Conservation (phyloP, 2,797 vertebrate species). For the Lagodon rhomboides region DNA sequence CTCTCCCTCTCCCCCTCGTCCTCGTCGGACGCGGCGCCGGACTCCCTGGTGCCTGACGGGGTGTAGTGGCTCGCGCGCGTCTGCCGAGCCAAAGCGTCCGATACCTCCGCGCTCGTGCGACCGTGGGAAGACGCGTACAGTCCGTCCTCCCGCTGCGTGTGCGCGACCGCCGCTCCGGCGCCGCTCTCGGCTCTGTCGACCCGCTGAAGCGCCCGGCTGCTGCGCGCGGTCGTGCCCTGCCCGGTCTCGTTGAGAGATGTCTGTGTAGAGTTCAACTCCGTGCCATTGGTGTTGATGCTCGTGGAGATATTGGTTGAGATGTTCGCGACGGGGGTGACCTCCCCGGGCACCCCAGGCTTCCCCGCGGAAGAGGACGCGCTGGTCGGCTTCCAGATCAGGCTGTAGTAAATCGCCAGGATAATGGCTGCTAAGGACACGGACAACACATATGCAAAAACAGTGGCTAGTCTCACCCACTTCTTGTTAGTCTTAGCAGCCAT, state of each 20-base stretch:
- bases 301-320: slow-evolving; percentile 69
- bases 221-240: slow-evolving; percentile 55
- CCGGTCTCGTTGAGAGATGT: slow-evolving; percentile 60
- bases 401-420: slow-evolving; percentile 98
- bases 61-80: slow-evolving; percentile 38
- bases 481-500: slow-evolving; percentile 99
- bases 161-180: slow-evolving; percentile 61
- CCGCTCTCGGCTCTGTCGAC: slow-evolving; percentile 51
- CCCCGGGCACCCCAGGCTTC: slow-evolving; percentile 61
- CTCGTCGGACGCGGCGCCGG: slow-evolving; percentile 8
- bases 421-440: slow-evolving; percentile 98
- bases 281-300: slow-evolving; percentile 67
- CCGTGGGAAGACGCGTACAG: slow-evolving; percentile 67
- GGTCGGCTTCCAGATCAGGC: slow-evolving; percentile 96
- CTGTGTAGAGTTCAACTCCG: slow-evolving; percentile 82
- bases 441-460: slow-evolving; percentile 97
- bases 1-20: slow-evolving; percentile 35
- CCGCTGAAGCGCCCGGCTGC: slow-evolving; percentile 65
- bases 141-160: slow-evolving; percentile 61
- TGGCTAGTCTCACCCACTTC: slow-evolving; percentile 99
- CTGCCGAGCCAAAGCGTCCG: slow-evolving; percentile 47
- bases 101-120: slow-evolving; percentile 56
- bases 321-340: slow-evolving; percentile 63
- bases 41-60: slow-evolving; percentile 28
- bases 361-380: slow-evolving; percentile 75